Conservation (phyloP, 1,140 invertebrate genomes). For the Pygmarrhopalites habei region DNA sequence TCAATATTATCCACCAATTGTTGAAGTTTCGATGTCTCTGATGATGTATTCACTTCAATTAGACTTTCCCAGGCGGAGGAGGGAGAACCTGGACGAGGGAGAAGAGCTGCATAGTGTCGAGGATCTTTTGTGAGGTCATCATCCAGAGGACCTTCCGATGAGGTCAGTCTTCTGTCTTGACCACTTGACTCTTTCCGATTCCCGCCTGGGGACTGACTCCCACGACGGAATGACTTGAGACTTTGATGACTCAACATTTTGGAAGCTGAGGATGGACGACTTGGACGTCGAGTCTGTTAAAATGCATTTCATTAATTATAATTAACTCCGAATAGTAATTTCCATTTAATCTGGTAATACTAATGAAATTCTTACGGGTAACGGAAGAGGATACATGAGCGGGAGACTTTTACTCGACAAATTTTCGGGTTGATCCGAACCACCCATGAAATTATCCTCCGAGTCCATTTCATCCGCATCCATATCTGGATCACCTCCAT, state of each 20-base stretch:
- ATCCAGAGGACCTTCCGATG: too few relatives aligned
- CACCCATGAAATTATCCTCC: background rate
- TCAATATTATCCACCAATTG: slow-evolving; percentile 94
- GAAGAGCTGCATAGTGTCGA: slow-evolving; percentile 44
- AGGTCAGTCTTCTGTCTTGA: too few relatives aligned
- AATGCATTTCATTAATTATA: background rate
- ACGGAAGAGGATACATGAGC: slow-evolving; percentile 15
- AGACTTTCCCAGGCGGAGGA: slow-evolving; percentile 94
- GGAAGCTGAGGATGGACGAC: slow-evolving; percentile 16
- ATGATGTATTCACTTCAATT: slow-evolving; percentile 91
- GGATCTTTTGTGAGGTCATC: background rate
- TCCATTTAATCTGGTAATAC: background rate
- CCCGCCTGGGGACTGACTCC: background rate
- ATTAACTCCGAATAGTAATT: background rate
- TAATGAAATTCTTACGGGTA: background rate
- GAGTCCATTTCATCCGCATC: slow-evolving; percentile 4
- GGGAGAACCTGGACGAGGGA: slow-evolving; percentile 81
- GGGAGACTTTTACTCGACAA: slow-evolving; percentile 55
- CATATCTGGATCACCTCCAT: background rate
- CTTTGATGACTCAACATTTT: background rate
- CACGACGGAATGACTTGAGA: background rate
- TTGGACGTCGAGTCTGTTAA: background rate
- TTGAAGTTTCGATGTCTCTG: slow-evolving; percentile 88
- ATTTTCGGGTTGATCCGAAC: slow-evolving; percentile 65
- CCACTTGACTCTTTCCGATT: too few relatives aligned